These are phyloP conservation scores for Phalloptychus januarius DNA, from an alignment of 2,797 vertebrate genomes.

Conservation along the genomic window DNA sequence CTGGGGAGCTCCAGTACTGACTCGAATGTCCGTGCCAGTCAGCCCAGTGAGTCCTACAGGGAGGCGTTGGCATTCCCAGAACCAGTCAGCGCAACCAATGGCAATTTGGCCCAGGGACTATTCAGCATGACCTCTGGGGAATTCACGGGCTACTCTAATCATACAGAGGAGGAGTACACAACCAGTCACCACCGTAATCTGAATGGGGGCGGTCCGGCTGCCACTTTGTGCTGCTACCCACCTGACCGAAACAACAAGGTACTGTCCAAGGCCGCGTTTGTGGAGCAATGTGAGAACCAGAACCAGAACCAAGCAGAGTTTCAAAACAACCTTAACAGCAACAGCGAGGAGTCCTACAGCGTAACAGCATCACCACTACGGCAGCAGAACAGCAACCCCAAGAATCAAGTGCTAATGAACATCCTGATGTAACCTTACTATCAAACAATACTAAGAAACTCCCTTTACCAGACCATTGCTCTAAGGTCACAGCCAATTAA, in stretches of 20 bases:
- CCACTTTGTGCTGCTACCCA: constrained; percentile 79
- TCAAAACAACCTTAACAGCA: constrained; percentile 94
- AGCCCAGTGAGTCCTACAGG: constrained; percentile 82
- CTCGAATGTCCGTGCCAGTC: constrained; percentile 73
- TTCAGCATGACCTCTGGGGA: constrained; percentile 88
- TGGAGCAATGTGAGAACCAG: constrained; percentile 80
- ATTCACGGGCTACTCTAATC: constrained; percentile 78
- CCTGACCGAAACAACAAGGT: constrained; percentile 84
- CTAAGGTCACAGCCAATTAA: constrained; percentile 88
- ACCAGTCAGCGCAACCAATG: constrained; percentile 82
- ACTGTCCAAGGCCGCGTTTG: constrained; percentile 82
- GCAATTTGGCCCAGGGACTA: constrained; percentile 83
- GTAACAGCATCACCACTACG: constrained; percentile 77
- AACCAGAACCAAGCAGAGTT: constrained; percentile 87
- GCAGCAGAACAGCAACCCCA: constrained; percentile 85
- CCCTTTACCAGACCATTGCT: constrained; percentile 89
- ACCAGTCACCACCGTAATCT: constrained; percentile 82
- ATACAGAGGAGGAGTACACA: constrained; percentile 55
- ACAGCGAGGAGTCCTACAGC: constrained; percentile 86
- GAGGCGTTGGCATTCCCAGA: constrained; percentile 81
- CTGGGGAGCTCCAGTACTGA: constrained; percentile 85
- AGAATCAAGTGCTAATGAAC: constrained; percentile 78
- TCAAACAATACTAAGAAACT: constrained; percentile 90
- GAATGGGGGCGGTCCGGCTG: constrained; percentile 78
- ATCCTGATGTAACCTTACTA: constrained; percentile 89